Evolutionary conservation across 2,888 invertebrate species (phyloP), one percentile per base, ranked within the genome.

Genomic region (Amiota mariae): DNA sequence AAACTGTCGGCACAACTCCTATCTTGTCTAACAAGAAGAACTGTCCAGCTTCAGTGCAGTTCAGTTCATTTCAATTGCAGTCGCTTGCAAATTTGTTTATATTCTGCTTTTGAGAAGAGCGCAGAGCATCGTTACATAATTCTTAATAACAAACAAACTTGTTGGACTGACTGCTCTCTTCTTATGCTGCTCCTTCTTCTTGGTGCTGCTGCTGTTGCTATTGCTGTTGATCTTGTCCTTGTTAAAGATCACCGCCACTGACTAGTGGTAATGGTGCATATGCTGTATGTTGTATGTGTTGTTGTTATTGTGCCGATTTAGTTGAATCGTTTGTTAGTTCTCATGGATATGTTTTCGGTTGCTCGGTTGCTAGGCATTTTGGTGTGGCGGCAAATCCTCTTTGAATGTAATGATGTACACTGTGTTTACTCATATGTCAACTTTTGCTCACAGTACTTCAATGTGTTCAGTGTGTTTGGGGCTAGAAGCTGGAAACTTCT

Each of bases 401-500:
- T 85, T 83, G 82, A 78, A 82, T 79, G 76, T 79, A 68, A 68
- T 68, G 67, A 68, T 68, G 67, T 79, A 73, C 75, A 72, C 72
- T 76, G 80, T 82, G 82, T 80, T 81, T 80, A 78, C 87, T 87
- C 84, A 86, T 87, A 85, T 87, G 87, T 88, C 88, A 87, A 87
- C 88, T 81, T 78, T 79, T 72, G 54, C 20, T 67, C 66, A 46
- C 64, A 47, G 64, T 49, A 13, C 24, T 54, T 54, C 63, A 36
- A 13, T 15, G 46, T 63, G 36, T 24, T 24, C 3, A n/a, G n/a
- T n/a, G n/a, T n/a, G n/a, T n/a, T n/a, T n/a, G n/a, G 24, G 24
- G 24, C 24, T 24, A 24, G 24, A 24, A 24, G 24, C 66, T 61
- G n/a, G 70, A 47, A 67, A 59, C 71, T 71, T 36, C 36, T 36